These are phyloP conservation scores for Dendrocincla fuliginosa DNA, from an alignment of 2,797 vertebrate species.

Conservation along the genomic window DNA sequence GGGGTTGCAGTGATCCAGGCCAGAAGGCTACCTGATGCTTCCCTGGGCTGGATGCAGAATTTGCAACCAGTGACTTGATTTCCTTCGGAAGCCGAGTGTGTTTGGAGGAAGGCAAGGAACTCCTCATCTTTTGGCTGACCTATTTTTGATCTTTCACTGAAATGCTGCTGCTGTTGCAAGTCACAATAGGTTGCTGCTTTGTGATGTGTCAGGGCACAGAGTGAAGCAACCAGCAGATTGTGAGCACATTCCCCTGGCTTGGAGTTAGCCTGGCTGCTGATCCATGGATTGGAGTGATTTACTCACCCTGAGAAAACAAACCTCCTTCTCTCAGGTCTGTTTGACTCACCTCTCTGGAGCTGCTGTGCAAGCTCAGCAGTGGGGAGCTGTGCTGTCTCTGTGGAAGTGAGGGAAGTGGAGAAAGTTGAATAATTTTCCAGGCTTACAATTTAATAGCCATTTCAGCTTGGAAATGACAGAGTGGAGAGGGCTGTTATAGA, in stretches of 20 bases:
- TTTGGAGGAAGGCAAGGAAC: not conserved
- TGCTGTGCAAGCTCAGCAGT: not conserved
- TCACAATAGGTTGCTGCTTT: not conserved
- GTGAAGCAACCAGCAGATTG: not conserved
- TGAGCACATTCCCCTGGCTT: not conserved
- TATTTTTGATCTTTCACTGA: not conserved
- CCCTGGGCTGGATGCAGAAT: not conserved
- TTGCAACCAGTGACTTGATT: not conserved
- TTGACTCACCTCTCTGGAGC: not conserved
- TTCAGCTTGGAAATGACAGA: not conserved
- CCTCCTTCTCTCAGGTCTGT: not conserved
- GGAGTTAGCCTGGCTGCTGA: not conserved
- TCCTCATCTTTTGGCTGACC: not conserved
- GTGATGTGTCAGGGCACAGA: not conserved
- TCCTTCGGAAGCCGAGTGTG: not conserved
- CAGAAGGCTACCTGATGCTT: not conserved
- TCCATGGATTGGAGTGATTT: not conserved
- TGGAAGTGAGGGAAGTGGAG: not conserved
- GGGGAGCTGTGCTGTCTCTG: not conserved
- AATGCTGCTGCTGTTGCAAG: not conserved
- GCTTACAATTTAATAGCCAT: not conserved
- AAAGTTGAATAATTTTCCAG: not conserved
- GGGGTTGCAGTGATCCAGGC: not conserved
- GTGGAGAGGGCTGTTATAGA: not conserved
- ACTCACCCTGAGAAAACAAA: not conserved